Percentiles rank a stretch among this genome's conserved stretches.
Evolutionary conservation across 2,888 invertebrate species (phyloP).

Genomic region (Labia minor): DNA sequence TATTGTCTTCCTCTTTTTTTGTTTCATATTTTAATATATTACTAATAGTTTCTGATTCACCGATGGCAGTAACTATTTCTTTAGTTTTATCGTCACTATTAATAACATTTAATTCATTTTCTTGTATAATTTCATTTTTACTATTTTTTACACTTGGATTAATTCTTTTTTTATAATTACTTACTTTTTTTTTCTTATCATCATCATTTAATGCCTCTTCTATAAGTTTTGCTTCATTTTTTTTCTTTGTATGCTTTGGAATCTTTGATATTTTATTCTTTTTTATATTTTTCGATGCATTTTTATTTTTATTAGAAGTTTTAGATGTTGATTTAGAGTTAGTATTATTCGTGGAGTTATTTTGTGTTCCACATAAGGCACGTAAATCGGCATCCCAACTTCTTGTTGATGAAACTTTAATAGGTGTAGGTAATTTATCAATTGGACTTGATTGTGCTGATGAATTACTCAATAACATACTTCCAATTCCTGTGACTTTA

Average conservation of each 20-base stretch:
- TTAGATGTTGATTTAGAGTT: background rate
- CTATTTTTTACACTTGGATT: too few relatives aligned
- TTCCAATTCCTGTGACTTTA: slow-evolving; percentile 16
- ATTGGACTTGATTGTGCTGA: background rate
- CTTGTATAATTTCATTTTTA: too few relatives aligned
- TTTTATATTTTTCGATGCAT: background rate
- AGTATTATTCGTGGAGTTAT: background rate
- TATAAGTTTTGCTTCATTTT: background rate
- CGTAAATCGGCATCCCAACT: background rate
- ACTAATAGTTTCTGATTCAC: too few relatives aligned
- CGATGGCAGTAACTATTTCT: too few relatives aligned
- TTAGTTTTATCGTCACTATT: too few relatives aligned
- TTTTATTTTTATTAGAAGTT: background rate
- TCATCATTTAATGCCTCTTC: too few relatives aligned
- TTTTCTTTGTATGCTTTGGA: too few relatives aligned
- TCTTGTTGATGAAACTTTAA: background rate
- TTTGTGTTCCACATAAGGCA: background rate
- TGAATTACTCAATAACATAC: background rate
- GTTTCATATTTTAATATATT: too few relatives aligned
- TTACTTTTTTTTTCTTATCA: too few relatives aligned
- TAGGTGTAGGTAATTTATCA: background rate
- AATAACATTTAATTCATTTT: too few relatives aligned
- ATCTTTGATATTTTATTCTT: background rate
- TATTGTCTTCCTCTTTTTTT: too few relatives aligned
- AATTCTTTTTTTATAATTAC: too few relatives aligned